Conservation (phyloP, 2,797 vertebrate genomes). For the Ctenopoma kingsleyae region DNA sequence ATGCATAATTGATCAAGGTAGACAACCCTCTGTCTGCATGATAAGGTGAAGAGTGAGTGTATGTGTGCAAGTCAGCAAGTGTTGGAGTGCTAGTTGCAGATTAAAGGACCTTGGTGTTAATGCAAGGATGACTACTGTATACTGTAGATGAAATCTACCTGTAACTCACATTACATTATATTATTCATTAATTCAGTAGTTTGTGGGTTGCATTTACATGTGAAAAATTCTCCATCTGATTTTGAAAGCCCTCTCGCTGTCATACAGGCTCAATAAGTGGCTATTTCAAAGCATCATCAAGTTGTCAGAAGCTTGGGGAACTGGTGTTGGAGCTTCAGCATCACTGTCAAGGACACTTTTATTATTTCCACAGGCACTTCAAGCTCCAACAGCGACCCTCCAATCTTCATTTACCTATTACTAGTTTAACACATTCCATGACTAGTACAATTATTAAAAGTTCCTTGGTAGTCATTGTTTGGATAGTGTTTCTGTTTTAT, state of each 20-base stretch:
- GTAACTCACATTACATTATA: not conserved
- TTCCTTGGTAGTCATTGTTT: conserved; percentile 11
- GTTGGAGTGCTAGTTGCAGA: conserved; percentile 8
- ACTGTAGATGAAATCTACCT: not conserved
- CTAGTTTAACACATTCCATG: conserved; percentile 27
- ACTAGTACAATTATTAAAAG: conserved; percentile 38
- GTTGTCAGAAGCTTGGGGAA: conserved; percentile 39
- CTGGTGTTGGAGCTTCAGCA: conserved; percentile 12
- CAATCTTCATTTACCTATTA: conserved; percentile 38
- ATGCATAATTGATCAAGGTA: conserved; percentile 47
- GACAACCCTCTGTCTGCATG: conserved; percentile 13
- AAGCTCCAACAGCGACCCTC: not conserved
- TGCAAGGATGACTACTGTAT: conserved; percentile 20
- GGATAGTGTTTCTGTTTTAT: conserved; percentile 16
- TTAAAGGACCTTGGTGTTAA: conserved; percentile 16
- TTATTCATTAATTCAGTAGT: conserved; percentile 21
- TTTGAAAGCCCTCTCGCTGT: conserved; percentile 34
- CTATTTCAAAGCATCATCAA: conserved; percentile 48
- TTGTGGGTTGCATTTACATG: not conserved
- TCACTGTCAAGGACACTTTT: conserved; percentile 52
- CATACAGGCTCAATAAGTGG: conserved; percentile 22
- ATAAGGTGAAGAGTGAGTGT: conserved; percentile 18
- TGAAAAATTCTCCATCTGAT: conserved; percentile 30
- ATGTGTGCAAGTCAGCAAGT: conserved; percentile 14
- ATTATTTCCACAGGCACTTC: conserved; percentile 48